Base-by-base conservation (phyloP, 2,797 vertebrate genomes). In the Cacajao melanocephalus region DNA sequence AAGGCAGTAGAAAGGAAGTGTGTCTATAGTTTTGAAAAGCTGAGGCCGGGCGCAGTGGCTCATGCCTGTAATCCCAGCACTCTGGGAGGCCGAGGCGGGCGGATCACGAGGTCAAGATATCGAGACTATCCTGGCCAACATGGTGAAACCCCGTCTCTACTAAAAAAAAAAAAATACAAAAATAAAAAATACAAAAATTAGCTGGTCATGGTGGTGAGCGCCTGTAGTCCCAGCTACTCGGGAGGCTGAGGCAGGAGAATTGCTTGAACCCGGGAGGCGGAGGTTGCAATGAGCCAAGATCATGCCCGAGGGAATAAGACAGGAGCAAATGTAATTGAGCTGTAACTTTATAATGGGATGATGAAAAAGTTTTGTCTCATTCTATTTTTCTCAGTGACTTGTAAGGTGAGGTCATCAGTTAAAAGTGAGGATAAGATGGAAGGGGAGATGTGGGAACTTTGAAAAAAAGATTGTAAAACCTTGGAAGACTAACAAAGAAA, bases 391-490 rank as follows among this genome's bases (percentile, higher is more conserved):
- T 12, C 8, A 85, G 52, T 24, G 33, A 93, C 52, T 83, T 83
- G 58, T 22, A 52, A 78, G 19, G 57, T 80, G 26, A 89, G 33
- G 36, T 46, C 36, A 91, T 80, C 28, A 61, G 26, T 78, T 90
- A 94, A 67, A 55, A 85, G 33, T 39, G 4, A 92, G 36, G 13
- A 41, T 20, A 80, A 14, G 55, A 85, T 57, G 30, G 67, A 95
- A 85, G 7, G 41, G 19, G 55, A 85, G 7, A 41, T 44, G 48
- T 26, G 24, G 9, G 48, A 72, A 86, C 30, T 70, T 81, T 87
- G 19, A 90, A 64, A 78, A 94, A 82, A 78, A 67, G 28, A 13
- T 26, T 80, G 85, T 36, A 93, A 94, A 90, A 93, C 57, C 41
- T 52, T 95, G 48, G 28, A 86, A 76, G n/a, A 11, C 28, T 44